phyloP scores from a whole-genome alignment of 2,113 vertebrate species.

The Phyllostomus hastatus region DNA sequence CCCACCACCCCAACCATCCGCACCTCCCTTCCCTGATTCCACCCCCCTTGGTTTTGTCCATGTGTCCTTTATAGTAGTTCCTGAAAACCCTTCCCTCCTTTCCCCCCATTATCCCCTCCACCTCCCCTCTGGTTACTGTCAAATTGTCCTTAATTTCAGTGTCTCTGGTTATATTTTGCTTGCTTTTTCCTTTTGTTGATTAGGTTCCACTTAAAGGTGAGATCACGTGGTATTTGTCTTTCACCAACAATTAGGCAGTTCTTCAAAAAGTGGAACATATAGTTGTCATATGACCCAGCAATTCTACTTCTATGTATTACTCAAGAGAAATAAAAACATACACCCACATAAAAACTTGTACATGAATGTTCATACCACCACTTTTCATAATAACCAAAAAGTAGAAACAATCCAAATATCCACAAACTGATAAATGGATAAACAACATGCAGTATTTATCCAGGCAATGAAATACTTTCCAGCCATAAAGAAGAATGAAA shows the following conservation, averaged over 20 bases:
- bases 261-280: background rate
- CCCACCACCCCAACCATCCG: too few relatives aligned
- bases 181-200: too few relatives aligned
- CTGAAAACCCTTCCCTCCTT: too few relatives aligned
- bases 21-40: too few relatives aligned
- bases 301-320: background rate
- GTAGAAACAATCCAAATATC: background rate
- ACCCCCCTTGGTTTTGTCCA: too few relatives aligned
- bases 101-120: too few relatives aligned
- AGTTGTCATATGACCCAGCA: background rate
- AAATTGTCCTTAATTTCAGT: too few relatives aligned
- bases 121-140: too few relatives aligned
- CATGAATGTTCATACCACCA: background rate
- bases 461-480: background rate
- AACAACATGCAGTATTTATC: background rate
- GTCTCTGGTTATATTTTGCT: too few relatives aligned
- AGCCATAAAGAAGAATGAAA: background rate
- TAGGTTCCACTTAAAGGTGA: too few relatives aligned
- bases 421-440: background rate
- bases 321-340: background rate
- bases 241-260: background rate
- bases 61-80: too few relatives aligned
- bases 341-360: background rate
- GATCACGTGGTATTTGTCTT: too few relatives aligned
- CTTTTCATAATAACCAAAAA: background rate